Conservation (phyloP, 2,113 vertebrate genomes). For the Neodontobutis hainanensis region DNA sequence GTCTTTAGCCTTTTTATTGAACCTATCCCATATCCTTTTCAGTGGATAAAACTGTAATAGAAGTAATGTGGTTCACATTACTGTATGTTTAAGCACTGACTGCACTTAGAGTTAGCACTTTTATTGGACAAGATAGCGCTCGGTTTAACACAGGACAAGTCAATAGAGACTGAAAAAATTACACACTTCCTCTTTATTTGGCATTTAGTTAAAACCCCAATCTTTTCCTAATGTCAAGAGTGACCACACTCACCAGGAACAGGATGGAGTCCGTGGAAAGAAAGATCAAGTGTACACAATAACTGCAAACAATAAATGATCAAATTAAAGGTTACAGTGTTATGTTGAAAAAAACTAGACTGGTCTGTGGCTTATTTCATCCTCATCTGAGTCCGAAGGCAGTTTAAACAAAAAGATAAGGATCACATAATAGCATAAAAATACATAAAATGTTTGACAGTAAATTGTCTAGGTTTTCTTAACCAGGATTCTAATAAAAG, state of each 20-base stretch:
- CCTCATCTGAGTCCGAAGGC: too few relatives aligned
- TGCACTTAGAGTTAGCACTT: conserved; percentile 1
- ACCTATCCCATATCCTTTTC: background rate
- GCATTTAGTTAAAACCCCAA: background rate
- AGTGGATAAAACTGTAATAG: background rate
- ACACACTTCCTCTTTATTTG: background rate
- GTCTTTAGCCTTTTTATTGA: background rate
- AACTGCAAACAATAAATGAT: too few relatives aligned
- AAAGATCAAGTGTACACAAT: background rate
- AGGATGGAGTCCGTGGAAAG: background rate
- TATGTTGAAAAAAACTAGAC: too few relatives aligned
- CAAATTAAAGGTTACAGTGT: too few relatives aligned
- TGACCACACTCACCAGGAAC: background rate
- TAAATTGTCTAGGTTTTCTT: too few relatives aligned
- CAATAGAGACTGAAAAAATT: background rate
- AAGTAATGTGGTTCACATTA: conserved; percentile 1
- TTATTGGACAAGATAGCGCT: background rate
- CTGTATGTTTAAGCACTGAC: conserved; percentile 3
- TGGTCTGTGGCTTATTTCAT: too few relatives aligned
- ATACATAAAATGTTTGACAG: too few relatives aligned
- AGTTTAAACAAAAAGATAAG: too few relatives aligned
- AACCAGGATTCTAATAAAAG: too few relatives aligned
- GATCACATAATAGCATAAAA: too few relatives aligned
- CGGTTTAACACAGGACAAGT: background rate
- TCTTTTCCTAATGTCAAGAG: background rate